Conservation (phyloP, 2,797 vertebrate species). For the Numenius phaeopus region DNA sequence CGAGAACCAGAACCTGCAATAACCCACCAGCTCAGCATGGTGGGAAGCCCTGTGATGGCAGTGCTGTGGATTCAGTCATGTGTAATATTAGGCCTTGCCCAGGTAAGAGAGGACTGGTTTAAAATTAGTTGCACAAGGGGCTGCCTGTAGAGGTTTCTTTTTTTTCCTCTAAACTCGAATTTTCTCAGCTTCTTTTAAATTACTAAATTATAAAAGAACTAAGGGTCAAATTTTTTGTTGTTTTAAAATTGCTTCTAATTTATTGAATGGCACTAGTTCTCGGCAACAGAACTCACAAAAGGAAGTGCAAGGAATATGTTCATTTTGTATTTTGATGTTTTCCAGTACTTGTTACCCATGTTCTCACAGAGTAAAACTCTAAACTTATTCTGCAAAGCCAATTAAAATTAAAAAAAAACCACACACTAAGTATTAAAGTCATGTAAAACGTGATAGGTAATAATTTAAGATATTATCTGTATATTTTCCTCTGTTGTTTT, state of each 20-base stretch:
- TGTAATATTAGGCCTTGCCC: constrained; percentile 92
- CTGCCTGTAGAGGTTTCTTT: not conserved
- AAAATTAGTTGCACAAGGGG: not conserved
- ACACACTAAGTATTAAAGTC: not conserved
- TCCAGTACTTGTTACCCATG: not conserved
- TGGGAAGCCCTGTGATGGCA: constrained; percentile 88
- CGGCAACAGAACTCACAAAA: not conserved
- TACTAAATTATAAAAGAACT: not conserved
- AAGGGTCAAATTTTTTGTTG: not conserved
- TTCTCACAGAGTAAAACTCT: not conserved
- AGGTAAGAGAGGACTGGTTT: constrained; percentile 76
- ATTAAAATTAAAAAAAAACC: not conserved
- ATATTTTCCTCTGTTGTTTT: not conserved
- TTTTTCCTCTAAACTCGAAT: not conserved
- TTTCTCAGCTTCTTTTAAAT: not conserved
- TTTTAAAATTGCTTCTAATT: not conserved
- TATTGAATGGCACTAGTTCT: not conserved
- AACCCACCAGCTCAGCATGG: constrained; percentile 86
- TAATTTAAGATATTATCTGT: not conserved
- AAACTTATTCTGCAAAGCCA: not conserved
- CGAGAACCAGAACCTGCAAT: constrained; percentile 89
- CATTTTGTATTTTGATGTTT: not conserved
- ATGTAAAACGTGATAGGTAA: not conserved
- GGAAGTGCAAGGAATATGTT: not conserved
- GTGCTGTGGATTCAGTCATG: constrained; percentile 84